phyloP scores from a whole-genome alignment of 53 echinoderm and acorn worm species.

The Temnopleurus reevesii region DNA sequence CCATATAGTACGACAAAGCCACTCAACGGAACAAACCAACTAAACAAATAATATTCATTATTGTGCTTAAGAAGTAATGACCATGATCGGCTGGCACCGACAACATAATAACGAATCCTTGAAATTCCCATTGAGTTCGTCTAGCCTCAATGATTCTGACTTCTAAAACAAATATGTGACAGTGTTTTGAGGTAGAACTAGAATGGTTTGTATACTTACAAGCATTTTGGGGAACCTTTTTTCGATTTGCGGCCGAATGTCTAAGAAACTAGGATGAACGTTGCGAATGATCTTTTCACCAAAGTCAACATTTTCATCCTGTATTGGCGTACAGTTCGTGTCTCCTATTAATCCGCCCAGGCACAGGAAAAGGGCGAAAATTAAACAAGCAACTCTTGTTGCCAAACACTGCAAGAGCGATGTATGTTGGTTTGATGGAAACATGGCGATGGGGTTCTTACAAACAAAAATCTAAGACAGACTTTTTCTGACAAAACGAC shows the following conservation, averaged over 20 bases:
- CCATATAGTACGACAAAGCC: no score
- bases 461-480: not conserved
- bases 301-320: slow-evolving; percentile 23
- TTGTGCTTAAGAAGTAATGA: no score
- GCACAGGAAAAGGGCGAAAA: slow-evolving; percentile 30
- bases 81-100: no score
- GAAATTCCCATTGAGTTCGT: not conserved
- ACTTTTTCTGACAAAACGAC: not conserved
- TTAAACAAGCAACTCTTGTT: slow-evolving; percentile 4
- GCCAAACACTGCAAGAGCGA: not conserved
- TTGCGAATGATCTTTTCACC: not conserved
- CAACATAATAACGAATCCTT: not conserved
- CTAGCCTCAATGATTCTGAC: not conserved
- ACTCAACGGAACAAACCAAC: no score
- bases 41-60: no score
- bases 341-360: slow-evolving; percentile 12
- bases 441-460: not conserved
- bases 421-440: slow-evolving; percentile 1
- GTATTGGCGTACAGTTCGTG: slow-evolving; percentile 7
- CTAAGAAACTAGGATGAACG: slow-evolving; percentile 5
- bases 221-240: slow-evolving; percentile 32
- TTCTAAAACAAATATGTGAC: not conserved
- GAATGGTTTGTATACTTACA: not conserved
- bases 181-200: no score
- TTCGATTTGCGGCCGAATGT: slow-evolving; percentile 18